Evolutionary conservation across 2,888 invertebrate species (phyloP).

Genomic region (Sicus ferrugineus): DNA sequence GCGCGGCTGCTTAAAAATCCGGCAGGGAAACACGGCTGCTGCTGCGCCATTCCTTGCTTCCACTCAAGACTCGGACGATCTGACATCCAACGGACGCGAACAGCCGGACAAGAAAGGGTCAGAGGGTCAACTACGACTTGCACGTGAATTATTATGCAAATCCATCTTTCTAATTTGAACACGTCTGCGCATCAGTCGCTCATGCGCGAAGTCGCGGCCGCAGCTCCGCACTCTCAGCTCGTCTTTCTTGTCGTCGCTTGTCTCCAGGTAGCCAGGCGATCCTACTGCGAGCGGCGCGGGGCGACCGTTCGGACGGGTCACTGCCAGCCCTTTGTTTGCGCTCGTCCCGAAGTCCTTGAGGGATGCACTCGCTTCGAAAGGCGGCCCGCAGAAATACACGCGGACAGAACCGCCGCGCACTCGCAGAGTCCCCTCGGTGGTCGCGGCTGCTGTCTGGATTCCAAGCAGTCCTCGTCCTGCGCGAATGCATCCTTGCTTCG

Average conservation of each 20-base stretch:
- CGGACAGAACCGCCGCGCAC: background rate
- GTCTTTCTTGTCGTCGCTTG: background rate
- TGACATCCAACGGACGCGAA: no score
- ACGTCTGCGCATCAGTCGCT: background rate
- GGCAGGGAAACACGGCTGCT: background rate
- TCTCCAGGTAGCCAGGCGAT: background rate
- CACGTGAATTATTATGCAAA: background rate
- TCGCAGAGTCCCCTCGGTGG: no score
- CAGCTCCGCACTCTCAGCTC: background rate
- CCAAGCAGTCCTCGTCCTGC: no score
- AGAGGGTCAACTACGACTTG: background rate
- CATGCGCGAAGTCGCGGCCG: background rate
- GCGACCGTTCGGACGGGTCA: constrained; percentile 6
- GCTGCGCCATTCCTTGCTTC: background rate
- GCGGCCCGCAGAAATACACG: no score
- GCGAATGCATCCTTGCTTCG: constrained; percentile 20
- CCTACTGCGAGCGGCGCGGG: background rate
- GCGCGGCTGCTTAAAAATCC: background rate
- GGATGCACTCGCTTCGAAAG: background rate
- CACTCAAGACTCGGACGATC: background rate
- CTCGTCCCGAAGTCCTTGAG: background rate
- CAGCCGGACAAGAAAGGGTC: no score
- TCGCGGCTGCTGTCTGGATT: no score
- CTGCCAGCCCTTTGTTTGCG: constrained; percentile 4
- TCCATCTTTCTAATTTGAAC: constrained; percentile 1